phyloP scores from a whole-genome alignment of 2,797 vertebrate genomes.

The Natrix natrix region DNA sequence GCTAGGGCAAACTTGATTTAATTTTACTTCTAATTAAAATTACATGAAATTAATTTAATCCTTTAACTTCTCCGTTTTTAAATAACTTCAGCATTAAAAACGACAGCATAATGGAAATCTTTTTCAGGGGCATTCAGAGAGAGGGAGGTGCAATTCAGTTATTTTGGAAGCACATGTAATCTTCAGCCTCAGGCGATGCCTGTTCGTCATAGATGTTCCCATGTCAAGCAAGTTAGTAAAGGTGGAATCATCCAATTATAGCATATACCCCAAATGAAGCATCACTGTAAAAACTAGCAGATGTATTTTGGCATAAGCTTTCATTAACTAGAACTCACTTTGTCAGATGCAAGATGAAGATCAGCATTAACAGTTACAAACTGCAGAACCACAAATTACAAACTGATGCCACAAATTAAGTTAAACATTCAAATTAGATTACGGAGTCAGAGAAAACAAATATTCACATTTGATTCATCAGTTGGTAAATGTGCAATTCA shows the following conservation, averaged over 20 bases:
- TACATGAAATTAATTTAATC: neutral
- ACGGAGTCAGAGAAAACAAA: constrained; percentile 18
- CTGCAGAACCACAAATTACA: constrained; percentile 14
- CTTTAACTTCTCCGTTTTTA: neutral
- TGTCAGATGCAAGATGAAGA: constrained; percentile 1
- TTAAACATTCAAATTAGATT: constrained; percentile 17
- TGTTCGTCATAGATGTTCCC: neutral
- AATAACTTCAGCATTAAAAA: neutral
- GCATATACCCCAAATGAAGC: neutral
- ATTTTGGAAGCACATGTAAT: neutral
- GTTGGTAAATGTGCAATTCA: constrained; percentile 3
- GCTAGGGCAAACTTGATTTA: neutral
- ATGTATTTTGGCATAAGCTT: neutral
- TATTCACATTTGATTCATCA: constrained; percentile 23
- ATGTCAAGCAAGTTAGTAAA: neutral
- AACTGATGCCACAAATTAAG: constrained; percentile 22
- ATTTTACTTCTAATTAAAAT: neutral
- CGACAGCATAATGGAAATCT: neutral
- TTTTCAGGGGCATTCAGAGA: neutral
- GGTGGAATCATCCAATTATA: neutral
- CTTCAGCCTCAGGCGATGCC: neutral
- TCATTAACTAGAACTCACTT: neutral
- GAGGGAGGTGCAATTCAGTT: neutral
- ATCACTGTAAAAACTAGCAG: neutral
- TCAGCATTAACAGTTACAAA: neutral